Conservation (phyloP, 2,888 invertebrate species). For the Sclerodermus sp. region DNA sequence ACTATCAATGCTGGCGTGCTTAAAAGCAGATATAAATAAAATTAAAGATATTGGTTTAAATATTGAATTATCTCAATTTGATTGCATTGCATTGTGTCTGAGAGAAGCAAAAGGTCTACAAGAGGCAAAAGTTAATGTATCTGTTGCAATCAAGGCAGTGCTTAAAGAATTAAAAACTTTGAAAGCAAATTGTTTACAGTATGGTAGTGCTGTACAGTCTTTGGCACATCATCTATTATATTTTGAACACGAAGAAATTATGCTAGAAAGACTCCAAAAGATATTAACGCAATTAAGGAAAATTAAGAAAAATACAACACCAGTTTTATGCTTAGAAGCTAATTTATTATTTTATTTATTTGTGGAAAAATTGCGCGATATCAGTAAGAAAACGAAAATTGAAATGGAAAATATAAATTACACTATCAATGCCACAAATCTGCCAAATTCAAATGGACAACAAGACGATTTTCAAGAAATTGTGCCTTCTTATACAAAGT, state of each 20-base stretch:
- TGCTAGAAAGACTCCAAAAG: slow-evolving; percentile 25
- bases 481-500: slow-evolving; percentile 44
- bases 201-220: slow-evolving; percentile 36
- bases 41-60: slow-evolving; percentile 34
- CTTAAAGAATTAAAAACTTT: slow-evolving; percentile 35
- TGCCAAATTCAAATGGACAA: slow-evolving; percentile 8
- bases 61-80: slow-evolving; percentile 31
- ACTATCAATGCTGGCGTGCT: slow-evolving; percentile 29
- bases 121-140: slow-evolving; percentile 30
- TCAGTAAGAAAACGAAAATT: slow-evolving; percentile 24
- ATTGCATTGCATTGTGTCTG: slow-evolving; percentile 36
- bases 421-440: slow-evolving; percentile 22
- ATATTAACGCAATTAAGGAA: slow-evolving; percentile 26
- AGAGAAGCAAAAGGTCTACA: slow-evolving; percentile 38
- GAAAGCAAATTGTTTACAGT: slow-evolving; percentile 24
- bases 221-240: slow-evolving; percentile 38
- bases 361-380: slow-evolving; percentile 25
- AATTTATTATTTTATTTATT: slow-evolving; percentile 44
- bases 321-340: slow-evolving; percentile 27
- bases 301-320: slow-evolving; percentile 11
- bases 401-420: slow-evolving; percentile 36
- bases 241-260: slow-evolving; percentile 20
- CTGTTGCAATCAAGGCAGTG: slow-evolving; percentile 30
- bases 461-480: slow-evolving; percentile 27
- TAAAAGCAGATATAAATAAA: slow-evolving; percentile 27